Percentiles rank a stretch among this genome's conserved stretches.
Evolutionary conservation across 1,140 invertebrate genomes (phyloP).

Genomic region (Yoshiicerus persimilis): DNA sequence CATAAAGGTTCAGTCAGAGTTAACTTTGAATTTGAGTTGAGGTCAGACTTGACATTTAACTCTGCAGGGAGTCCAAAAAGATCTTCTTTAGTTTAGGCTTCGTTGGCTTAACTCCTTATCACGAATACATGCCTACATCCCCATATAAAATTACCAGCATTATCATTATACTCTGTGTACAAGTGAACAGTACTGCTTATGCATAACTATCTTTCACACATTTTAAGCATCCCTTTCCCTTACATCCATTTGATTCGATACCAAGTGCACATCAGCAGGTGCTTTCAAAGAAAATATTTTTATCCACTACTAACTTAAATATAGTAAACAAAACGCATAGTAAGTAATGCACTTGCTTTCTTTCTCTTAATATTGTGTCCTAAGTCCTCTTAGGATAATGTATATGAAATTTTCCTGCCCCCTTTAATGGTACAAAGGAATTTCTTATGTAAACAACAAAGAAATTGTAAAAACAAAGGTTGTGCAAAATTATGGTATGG

Average conservation of each 20-base stretch:
- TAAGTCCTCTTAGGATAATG: too few relatives aligned
- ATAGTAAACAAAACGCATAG: not conserved
- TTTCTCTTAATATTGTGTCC: too few relatives aligned
- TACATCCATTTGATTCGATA: not conserved
- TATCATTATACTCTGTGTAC: not conserved
- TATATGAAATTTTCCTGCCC: too few relatives aligned
- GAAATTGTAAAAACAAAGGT: too few relatives aligned
- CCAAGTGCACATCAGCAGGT: conserved; percentile 31
- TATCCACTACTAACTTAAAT: not conserved
- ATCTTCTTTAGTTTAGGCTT: conserved; percentile 1
- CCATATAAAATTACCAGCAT: not conserved
- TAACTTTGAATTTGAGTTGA: conserved; percentile 33
- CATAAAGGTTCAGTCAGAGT: conserved; percentile 9
- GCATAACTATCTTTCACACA: not conserved
- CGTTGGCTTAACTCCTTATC: not conserved
- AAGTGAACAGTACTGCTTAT: not conserved
- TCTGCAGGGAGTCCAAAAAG: conserved; percentile 27
- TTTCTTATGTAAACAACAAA: too few relatives aligned
- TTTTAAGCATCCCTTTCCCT: not conserved
- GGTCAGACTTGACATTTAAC: conserved; percentile 46
- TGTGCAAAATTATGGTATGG: too few relatives aligned
- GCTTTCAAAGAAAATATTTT: conserved; percentile 8
- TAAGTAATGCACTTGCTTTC: too few relatives aligned
- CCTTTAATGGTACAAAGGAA: too few relatives aligned
- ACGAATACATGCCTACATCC: not conserved